A percentile compares a stretch with the other conserved stretches of the same genome.
Conservation (phyloP, 1,140 invertebrate genomes). For the Chymomyza costata region DNA sequence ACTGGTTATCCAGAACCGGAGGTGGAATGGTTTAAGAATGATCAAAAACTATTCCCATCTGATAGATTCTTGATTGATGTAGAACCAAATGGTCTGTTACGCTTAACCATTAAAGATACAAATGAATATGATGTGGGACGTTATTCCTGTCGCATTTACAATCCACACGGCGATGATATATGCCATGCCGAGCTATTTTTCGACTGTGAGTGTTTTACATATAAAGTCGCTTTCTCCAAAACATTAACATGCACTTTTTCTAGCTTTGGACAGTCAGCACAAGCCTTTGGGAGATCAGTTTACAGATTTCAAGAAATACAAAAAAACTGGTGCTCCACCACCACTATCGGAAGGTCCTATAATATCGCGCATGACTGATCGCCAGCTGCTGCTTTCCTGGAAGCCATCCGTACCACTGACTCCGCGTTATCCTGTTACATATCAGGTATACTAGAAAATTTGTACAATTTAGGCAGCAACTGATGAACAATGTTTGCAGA, state of each 20-base stretch:
- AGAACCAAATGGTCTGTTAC: slow-evolving; percentile 82
- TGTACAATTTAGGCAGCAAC: not conserved
- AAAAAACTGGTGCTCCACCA: slow-evolving; percentile 86
- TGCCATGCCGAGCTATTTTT: slow-evolving; percentile 88
- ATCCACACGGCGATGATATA: slow-evolving; percentile 88
- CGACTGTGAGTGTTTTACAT: slow-evolving; percentile 82
- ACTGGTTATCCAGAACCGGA: slow-evolving; percentile 90
- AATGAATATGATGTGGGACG: slow-evolving; percentile 87
- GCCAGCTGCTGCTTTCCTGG: slow-evolving; percentile 91
- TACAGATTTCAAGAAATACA: slow-evolving; percentile 88
- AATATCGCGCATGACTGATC: slow-evolving; percentile 91
- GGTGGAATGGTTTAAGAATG: slow-evolving; percentile 89
- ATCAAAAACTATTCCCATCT: slow-evolving; percentile 85
- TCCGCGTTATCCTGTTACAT: slow-evolving; percentile 90
- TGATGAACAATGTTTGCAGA: slow-evolving; percentile 50
- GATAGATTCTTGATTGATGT: slow-evolving; percentile 88
- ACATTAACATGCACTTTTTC: slow-evolving; percentile 1
- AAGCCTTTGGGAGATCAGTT: slow-evolving; percentile 88
- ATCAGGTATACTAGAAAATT: slow-evolving; percentile 78
- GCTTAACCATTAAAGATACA: slow-evolving; percentile 85
- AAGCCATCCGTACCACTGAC: slow-evolving; percentile 90
- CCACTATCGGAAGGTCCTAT: slow-evolving; percentile 91
- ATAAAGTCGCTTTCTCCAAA: not conserved
- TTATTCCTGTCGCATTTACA: slow-evolving; percentile 88
- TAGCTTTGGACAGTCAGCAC: slow-evolving; percentile 83